Evolutionary conservation across 1,140 invertebrate genomes (phyloP).

Genomic region (Hestina assimilis): DNA sequence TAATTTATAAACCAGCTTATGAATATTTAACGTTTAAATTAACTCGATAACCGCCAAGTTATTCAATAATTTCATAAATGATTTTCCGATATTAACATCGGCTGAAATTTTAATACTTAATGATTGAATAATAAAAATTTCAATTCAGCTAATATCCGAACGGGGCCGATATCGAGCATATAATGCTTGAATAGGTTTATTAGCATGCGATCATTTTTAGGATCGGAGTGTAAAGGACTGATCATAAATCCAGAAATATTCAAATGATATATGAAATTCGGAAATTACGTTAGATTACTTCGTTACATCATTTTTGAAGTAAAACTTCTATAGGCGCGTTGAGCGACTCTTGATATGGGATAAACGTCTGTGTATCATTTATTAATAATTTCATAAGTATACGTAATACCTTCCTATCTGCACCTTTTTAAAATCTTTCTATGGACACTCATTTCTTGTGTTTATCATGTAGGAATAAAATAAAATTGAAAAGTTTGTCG

Average conservation of each 20-base stretch:
- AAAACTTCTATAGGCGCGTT: neutral
- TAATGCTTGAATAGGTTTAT: neutral
- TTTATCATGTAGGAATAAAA: slow-evolving; percentile 13
- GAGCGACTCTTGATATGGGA: neutral
- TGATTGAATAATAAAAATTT: neutral
- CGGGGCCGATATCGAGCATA: neutral
- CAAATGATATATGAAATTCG: neutral
- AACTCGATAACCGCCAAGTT: neutral
- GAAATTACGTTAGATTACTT: neutral
- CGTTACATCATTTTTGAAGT: neutral
- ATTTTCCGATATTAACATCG: neutral
- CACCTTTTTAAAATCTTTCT: neutral
- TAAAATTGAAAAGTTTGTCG: slow-evolving; percentile 32
- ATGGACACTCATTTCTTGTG: neutral
- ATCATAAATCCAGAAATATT: neutral
- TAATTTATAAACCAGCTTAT: neutral
- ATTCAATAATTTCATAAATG: neutral
- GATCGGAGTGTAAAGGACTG: neutral
- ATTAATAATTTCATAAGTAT: neutral
- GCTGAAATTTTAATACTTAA: neutral
- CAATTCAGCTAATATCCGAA: neutral
- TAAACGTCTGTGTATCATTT: too few relatives aligned
- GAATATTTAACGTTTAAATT: neutral
- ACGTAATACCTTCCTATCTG: neutral
- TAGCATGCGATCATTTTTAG: neutral